phyloP scores from a whole-genome alignment of 1,140 invertebrate species.

The Bombus affinis region DNA sequence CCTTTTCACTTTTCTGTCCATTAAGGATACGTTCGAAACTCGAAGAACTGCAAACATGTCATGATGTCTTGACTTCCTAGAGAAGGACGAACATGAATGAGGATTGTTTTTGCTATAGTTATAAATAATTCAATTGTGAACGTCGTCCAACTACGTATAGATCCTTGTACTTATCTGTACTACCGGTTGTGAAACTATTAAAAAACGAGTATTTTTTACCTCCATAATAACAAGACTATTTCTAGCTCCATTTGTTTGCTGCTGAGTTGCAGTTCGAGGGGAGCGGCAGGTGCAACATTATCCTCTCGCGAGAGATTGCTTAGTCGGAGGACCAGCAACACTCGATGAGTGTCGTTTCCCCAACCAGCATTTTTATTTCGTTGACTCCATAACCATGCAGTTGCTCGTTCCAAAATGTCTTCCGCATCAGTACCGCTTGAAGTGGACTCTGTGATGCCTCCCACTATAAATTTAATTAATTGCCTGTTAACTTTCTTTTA shows the following conservation, averaged over 20 bases:
- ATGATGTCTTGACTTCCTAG: too few species aligned
- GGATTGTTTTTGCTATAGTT: too few species aligned
- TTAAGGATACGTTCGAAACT: too few species aligned
- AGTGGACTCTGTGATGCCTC: constrained; percentile 38
- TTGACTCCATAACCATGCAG: constrained; percentile 87
- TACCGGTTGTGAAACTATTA: too few species aligned
- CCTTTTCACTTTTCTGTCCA: too few species aligned
- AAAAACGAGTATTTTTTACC: constrained; percentile 77
- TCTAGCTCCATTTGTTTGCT: constrained; percentile 93
- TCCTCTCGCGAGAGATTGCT: constrained; percentile 79
- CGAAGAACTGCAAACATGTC: too few species aligned
- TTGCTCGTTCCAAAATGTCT: constrained; percentile 83
- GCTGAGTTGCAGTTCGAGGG: constrained; percentile 89
- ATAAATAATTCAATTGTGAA: too few species aligned
- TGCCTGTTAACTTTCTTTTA: neutral
- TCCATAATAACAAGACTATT: constrained; percentile 90
- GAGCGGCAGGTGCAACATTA: constrained; percentile 81
- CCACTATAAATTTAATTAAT: constrained; percentile 16
- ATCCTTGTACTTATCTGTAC: too few species aligned
- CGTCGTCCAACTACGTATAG: too few species aligned
- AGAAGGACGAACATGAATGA: too few species aligned
- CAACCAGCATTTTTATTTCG: constrained; percentile 88
- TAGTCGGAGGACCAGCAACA: constrained; percentile 85
- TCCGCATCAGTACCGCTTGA: constrained; percentile 68
- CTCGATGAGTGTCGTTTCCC: constrained; percentile 89